Conservation (phyloP, 2,888 invertebrate species). For the Girardia tigrina region DNA sequence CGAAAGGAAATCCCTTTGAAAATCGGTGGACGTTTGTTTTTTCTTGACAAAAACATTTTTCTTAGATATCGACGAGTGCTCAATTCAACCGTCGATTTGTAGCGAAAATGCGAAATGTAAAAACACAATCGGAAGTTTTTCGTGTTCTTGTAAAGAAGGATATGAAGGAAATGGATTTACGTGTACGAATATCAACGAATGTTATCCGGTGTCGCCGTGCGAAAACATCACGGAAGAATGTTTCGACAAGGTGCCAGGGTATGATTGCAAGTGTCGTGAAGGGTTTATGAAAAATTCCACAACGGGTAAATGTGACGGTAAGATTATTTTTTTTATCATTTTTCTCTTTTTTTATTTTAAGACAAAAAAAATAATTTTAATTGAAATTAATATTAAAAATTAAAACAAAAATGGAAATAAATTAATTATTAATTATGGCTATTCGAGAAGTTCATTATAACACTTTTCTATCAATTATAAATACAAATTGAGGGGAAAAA, state of each 20-base stretch:
- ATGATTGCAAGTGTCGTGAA: conserved; percentile 33
- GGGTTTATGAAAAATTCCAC: conserved; percentile 33
- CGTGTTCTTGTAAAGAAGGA: conserved; percentile 34
- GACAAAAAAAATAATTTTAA: too few species aligned
- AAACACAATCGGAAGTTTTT: conserved; percentile 35
- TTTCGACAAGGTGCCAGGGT: conserved; percentile 28
- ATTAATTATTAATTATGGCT: too few species aligned
- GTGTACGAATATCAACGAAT: conserved; percentile 34
- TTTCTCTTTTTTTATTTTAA: too few species aligned
- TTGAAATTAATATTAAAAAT: too few species aligned
- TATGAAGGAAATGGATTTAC: conserved; percentile 30
- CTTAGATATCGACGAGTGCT: conserved; percentile 33
- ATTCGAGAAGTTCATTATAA: too few species aligned
- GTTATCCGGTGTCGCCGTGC: conserved; percentile 21
- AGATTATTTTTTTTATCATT: not conserved
- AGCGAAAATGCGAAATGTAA: conserved; percentile 31
- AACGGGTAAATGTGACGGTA: conserved; percentile 32
- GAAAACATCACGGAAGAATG: conserved; percentile 34
- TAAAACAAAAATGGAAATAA: too few species aligned
- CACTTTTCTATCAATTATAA: too few species aligned
- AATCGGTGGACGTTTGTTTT: too few species aligned
- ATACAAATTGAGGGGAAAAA: too few species aligned
- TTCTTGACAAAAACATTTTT: too few species aligned
- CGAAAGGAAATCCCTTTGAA: too few species aligned
- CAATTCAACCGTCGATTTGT: not conserved